Percentiles rank a stretch among this genome's conserved stretches.
Evolutionary conservation across 2,888 invertebrate species (phyloP).

Genomic region (Andrena trimmerana): DNA sequence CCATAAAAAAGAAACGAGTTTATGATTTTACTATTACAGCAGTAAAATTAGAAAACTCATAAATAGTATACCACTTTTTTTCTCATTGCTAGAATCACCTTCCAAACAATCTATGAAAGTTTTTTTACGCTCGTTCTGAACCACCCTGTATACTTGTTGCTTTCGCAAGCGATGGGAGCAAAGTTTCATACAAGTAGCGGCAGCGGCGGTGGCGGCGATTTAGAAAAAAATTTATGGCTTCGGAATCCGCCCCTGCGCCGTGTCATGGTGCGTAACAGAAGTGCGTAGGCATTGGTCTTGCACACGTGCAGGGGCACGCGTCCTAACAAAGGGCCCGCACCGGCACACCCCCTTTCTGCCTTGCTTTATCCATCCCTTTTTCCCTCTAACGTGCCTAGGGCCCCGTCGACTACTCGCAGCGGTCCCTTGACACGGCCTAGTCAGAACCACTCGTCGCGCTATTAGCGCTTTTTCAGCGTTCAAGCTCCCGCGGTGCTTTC

Average conservation of each 20-base stretch:
- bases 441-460: conserved; percentile 57
- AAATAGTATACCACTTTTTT: too few species aligned
- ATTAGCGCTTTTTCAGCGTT: conserved; percentile 65
- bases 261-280: conserved; percentile 69
- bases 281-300: conserved; percentile 83
- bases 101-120: too few species aligned
- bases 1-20: too few species aligned
- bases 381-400: conserved; percentile 55
- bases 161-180: conserved; percentile 5
- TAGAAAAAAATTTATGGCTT: conserved; percentile 55
- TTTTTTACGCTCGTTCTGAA: too few species aligned
- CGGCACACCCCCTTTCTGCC: conserved; percentile 73
- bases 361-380: conserved; percentile 68
- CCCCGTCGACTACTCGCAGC: conserved; percentile 49
- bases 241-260: conserved; percentile 61
- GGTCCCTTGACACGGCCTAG: conserved; percentile 48
- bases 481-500: conserved; percentile 60
- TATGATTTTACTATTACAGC: too few species aligned
- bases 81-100: too few species aligned
- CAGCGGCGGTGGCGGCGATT: conserved; percentile 22
- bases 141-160: conserved; percentile 47
- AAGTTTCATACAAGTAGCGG: background rate
- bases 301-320: conserved; percentile 85
- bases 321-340: conserved; percentile 84
- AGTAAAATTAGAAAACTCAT: too few species aligned